These are phyloP conservation scores for Plebejus melissa DNA, from an alignment of 2,888 invertebrate genomes.

Conservation along the genomic window DNA sequence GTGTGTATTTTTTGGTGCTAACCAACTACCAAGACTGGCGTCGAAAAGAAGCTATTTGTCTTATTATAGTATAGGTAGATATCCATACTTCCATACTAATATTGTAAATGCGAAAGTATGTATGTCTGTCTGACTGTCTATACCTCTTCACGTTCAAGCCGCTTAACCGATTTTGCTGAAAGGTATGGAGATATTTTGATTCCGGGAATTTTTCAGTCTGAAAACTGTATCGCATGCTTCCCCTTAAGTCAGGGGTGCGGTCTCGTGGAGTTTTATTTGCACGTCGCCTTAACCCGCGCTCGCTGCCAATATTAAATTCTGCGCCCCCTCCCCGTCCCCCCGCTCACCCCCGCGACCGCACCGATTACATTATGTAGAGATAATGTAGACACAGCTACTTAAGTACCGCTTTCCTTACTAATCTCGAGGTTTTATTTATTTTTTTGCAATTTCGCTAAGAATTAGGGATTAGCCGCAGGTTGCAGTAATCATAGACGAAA, in stretches of 20 bases:
- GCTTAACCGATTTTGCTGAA: too few relatives aligned
- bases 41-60: too few relatives aligned
- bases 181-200: too few relatives aligned
- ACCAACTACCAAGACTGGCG: too few relatives aligned
- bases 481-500: background rate
- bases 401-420: constrained; percentile 19
- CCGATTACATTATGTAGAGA: constrained; percentile 57
- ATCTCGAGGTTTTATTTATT: constrained; percentile 26
- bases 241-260: constrained; percentile 59
- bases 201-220: too few relatives aligned
- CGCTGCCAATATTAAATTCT: constrained; percentile 72
- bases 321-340: constrained; percentile 43
- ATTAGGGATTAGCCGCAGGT: background rate
- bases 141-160: too few relatives aligned
- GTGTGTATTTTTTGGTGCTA: too few relatives aligned
- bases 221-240: constrained; percentile 30
- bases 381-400: constrained; percentile 29
- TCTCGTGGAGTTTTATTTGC: constrained; percentile 72
- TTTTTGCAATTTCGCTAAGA: constrained; percentile 10
- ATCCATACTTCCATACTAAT: too few relatives aligned
- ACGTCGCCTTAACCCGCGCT: constrained; percentile 71
- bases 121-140: too few relatives aligned
- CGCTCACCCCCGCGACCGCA: constrained; percentile 34
- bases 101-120: too few relatives aligned
- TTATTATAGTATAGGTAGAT: too few relatives aligned